Base-by-base conservation (phyloP, 2,888 invertebrate genomes). In the Epistrophe grossulariae region DNA sequence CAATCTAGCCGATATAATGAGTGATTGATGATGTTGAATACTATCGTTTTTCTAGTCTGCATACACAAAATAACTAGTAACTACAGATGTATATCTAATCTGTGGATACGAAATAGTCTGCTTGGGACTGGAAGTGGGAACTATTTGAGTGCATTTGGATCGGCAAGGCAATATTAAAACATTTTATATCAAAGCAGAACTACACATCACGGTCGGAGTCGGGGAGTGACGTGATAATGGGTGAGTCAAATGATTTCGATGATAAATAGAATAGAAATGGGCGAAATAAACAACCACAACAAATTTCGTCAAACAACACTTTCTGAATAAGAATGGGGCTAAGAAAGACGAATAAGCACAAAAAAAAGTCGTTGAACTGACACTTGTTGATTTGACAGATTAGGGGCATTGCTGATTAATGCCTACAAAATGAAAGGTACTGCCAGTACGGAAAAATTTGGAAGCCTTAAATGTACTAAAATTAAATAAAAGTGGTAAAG, bases 301-400 rank as follows among this genome's bases (percentile, higher is more conserved):
- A 87, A 87, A 43, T 60, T n/a, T 64, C 73, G 66, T 70, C 45
- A 64, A 43, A 45, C n/a, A 9, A 45, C 10, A 28, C 4, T 24
- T 55, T 24, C 10, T 1, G 28, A 52, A 55, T 19, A 10, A 15
- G 52, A 28, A n/a, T 4, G 40, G 8, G 8, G 28, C 9, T 17
- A 19, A 15, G 19, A 11, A 15, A n/a, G 9, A 9, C 8, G 5
- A 19, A 11, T 17, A 45, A 45, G 31, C 11, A 11, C 28, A 43
- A 6, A 45, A n/a, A 13, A 48, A 66, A 66, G 15, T 1, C 40
- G 15, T 43, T 43, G 15, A 45, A 45, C n/a, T 83, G 83, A 79
- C 83, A 83, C 83, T 60, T 83, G 83, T 83, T 79, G 83, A 73
- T 45, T 50, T 79, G 83, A 82, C 68, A 79, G 43, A 10, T 62